Evolutionary conservation across 2,888 invertebrate genomes (phyloP), one percentile per base, ranked within the genome.

Genomic region (Panzeria rudis): DNA sequence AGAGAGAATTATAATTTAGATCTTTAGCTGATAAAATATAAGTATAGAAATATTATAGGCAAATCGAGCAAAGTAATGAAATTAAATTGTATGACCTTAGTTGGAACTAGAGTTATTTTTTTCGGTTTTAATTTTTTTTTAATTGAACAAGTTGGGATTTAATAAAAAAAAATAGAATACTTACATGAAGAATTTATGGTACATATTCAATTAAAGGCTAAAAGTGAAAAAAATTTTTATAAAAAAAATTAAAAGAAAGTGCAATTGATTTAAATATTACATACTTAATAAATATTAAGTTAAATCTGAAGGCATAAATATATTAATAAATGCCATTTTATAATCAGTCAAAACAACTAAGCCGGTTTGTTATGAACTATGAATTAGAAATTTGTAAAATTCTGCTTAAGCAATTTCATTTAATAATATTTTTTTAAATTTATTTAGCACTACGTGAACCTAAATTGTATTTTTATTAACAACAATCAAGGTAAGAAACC

Each of bases 81-180:
- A 81, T 84, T 62, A 77, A 68, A 11, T 62, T 77, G 56, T 76
- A 76, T 68, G 80, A 77, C 72, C 54, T 79, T 11, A 72, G 66
- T n/a, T 38, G 62, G 66, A 77, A 73, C 72, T 81, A 62, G 35
- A 56, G 44, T 72, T 69, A 66, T 66, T 56, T 61, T 50, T 20
- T 23, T 62, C 61, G 38, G 20, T 11, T 32, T 69, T 20, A 25
- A n/a, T n/a, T n/a, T n/a, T n/a, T n/a, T n/a, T n/a, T n/a, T n/a
- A n/a, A n/a, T n/a, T n/a, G n/a, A n/a, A n/a, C n/a, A n/a, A n/a
- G n/a, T n/a, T n/a, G n/a, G n/a, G n/a, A n/a, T n/a, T n/a, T n/a
- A n/a, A n/a, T n/a, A n/a, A n/a, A n/a, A n/a, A n/a, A n/a, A n/a
- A n/a, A n/a, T n/a, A n/a, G n/a, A n/a, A n/a, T n/a, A n/a, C n/a